phyloP scores from a whole-genome alignment of 2,797 vertebrate species.

The Tiaroga cobitis region DNA sequence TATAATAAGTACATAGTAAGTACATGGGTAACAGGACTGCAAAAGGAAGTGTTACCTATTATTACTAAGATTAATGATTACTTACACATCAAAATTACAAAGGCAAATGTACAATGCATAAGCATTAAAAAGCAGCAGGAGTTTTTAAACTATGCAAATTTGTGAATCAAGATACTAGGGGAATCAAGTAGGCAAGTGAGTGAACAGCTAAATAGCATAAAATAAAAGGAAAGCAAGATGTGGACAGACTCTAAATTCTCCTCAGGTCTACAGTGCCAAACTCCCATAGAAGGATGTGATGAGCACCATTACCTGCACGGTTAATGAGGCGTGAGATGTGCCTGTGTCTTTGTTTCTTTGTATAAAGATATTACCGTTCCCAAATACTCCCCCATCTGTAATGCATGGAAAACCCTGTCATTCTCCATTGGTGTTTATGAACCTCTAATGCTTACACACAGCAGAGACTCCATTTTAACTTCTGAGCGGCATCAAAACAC shows the following conservation, averaged over 20 bases:
- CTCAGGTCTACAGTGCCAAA: conserved; percentile 37
- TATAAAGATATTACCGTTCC: conserved; percentile 27
- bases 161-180: neutral
- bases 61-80: neutral
- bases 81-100: neutral
- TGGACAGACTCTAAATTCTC: conserved; percentile 36
- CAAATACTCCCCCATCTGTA: conserved; percentile 36
- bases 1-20: no score
- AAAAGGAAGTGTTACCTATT: no score
- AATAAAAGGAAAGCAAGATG: conserved; percentile 1
- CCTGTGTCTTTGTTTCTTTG: conserved; percentile 39
- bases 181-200: neutral
- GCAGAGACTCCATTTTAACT: conserved; percentile 45
- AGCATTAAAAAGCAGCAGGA: neutral
- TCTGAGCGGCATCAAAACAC: conserved; percentile 41
- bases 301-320: conserved; percentile 52
- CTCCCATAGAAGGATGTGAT: conserved; percentile 25
- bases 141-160: conserved; percentile 7
- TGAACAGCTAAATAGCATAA: neutral
- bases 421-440: conserved; percentile 37
- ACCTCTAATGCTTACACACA: conserved; percentile 37
- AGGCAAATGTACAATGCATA: neutral
- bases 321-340: conserved; percentile 54
- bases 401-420: conserved; percentile 29
- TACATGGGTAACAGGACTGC: no score